Conservation (phyloP, 2,888 invertebrate species). For the Pharmacophagus antenor region DNA sequence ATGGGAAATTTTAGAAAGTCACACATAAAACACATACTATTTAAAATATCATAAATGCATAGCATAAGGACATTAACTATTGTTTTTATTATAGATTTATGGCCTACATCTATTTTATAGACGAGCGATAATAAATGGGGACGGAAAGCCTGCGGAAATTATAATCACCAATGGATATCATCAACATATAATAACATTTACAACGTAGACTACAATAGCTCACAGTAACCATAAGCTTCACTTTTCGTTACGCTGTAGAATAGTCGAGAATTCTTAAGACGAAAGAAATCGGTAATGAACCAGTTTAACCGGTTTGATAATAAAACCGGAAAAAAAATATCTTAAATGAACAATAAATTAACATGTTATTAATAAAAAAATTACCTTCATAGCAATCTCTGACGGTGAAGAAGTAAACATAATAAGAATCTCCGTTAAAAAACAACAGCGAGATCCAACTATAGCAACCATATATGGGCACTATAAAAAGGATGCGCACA, state of each 20-base stretch:
- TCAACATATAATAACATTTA: no score
- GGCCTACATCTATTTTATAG: no score
- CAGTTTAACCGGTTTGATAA: not conserved
- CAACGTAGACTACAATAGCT: no score
- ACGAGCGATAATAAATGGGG: no score
- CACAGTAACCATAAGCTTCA: no score
- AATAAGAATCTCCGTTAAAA: constrained; percentile 98
- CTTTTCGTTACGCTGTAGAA: not conserved
- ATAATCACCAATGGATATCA: no score
- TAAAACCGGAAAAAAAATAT: constrained; percentile 3
- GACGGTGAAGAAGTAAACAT: constrained; percentile 99
- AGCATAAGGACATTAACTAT: no score
- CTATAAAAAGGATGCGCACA: constrained; percentile 98
- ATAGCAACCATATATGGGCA: constrained; percentile 98
- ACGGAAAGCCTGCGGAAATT: no score
- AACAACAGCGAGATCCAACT: constrained; percentile 99
- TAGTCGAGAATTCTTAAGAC: not conserved
- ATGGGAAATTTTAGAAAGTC: no score
- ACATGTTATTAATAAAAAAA: not conserved
- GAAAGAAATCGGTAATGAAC: not conserved
- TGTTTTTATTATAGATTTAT: no score
- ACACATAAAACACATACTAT: no score
- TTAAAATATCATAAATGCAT: no score
- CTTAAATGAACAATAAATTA: not conserved
- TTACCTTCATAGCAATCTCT: constrained; percentile 99